Percentiles rank a stretch among this genome's conserved stretches.
Evolutionary conservation across 2,888 invertebrate species (phyloP).

Genomic region (Griposia aprilina): DNA sequence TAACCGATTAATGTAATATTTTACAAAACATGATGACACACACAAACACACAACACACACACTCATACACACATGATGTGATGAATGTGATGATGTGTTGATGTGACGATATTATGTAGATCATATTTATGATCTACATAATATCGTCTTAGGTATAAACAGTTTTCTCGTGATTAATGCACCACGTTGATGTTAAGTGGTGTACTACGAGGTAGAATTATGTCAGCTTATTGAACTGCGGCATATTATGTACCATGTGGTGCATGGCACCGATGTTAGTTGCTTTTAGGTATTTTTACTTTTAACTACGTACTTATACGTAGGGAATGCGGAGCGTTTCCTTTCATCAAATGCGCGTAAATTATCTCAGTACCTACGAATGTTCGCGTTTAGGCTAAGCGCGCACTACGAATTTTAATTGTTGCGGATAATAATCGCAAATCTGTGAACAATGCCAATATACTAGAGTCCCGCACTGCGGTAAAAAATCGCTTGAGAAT

Average conservation of each 20-base stretch:
- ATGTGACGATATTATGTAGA: too few relatives aligned
- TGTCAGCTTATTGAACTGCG: constrained; percentile 45
- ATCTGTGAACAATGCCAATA: too few relatives aligned
- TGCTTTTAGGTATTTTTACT: constrained; percentile 50
- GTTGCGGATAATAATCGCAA: too few relatives aligned
- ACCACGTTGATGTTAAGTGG: not conserved
- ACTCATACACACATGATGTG: too few relatives aligned
- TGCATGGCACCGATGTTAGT: constrained; percentile 43
- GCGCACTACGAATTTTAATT: too few relatives aligned
- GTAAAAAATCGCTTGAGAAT: too few relatives aligned
- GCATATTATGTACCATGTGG: constrained; percentile 40
- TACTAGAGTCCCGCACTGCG: too few relatives aligned
- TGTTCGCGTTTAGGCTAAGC: constrained; percentile 5
- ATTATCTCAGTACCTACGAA: constrained; percentile 41
- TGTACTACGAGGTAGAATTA: constrained; percentile 25
- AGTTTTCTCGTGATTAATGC: constrained; percentile 43
- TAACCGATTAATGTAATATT: constrained; percentile 4
- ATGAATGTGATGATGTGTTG: too few relatives aligned
- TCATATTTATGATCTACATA: too few relatives aligned
- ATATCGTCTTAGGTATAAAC: not conserved
- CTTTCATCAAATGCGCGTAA: constrained; percentile 50
- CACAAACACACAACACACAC: too few relatives aligned
- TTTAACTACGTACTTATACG: constrained; percentile 36
- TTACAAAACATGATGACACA: too few relatives aligned
- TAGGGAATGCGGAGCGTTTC: constrained; percentile 37